Conservation (phyloP, 2,888 invertebrate genomes). For the Sipha maydis region DNA sequence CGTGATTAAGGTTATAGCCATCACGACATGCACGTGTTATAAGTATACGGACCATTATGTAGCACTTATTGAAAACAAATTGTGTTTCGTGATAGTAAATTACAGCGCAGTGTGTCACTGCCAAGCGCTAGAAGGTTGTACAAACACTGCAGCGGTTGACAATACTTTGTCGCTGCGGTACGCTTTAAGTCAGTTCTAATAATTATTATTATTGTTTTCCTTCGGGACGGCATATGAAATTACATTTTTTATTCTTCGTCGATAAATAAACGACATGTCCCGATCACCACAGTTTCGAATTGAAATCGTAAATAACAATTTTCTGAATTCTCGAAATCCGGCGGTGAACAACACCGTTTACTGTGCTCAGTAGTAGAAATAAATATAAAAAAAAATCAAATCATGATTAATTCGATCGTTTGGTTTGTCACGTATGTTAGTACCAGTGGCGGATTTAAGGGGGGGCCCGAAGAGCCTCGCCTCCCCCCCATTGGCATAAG, state of each 20-base stretch:
- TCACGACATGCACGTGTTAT: not conserved
- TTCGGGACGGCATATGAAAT: not conserved
- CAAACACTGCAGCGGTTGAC: not conserved
- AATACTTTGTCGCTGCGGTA: not conserved
- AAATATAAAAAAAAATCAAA: not conserved
- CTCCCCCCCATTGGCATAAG: no score
- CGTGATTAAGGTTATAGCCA: not conserved
- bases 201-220: not conserved
- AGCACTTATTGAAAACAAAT: constrained; percentile 22
- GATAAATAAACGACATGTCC: not conserved
- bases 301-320: not conserved
- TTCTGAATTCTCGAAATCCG: not conserved
- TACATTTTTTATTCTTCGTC: not conserved
- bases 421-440: no score
- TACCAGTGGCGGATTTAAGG: no score
- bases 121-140: constrained; percentile 8
- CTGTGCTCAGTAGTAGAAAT: not conserved
- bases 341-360: not conserved
- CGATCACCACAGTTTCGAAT: not conserved
- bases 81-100: constrained; percentile 1
- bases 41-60: not conserved
- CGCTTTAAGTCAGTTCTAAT: not conserved
- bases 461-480: no score
- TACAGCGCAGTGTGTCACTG: constrained; percentile 24
- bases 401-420: no score